These are phyloP conservation scores for Temnopleurus reevesii DNA, from an alignment of 53 echinoderm and acorn worm species.

Conservation along the genomic window DNA sequence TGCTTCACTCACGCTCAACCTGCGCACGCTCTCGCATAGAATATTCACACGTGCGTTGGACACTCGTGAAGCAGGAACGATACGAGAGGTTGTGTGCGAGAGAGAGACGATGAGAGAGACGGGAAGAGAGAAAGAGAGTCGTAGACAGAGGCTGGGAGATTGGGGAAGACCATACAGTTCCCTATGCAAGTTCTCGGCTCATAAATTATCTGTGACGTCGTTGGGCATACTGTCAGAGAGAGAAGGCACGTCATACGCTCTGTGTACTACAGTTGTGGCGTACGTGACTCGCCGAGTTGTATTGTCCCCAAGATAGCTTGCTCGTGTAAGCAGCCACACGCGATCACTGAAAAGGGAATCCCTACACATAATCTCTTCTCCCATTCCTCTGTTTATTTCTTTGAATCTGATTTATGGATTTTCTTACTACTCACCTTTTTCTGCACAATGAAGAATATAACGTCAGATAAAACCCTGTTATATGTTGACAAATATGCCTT, in stretches of 20 bases:
- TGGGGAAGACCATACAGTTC: background rate
- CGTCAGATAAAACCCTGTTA: background rate
- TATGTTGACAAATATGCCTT: too few relatives aligned
- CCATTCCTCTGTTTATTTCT: background rate
- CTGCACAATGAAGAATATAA: background rate
- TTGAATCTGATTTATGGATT: background rate
- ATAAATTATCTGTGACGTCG: constrained; percentile 37
- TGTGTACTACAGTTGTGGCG: background rate
- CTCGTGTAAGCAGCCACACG: background rate
- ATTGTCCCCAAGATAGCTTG: background rate
- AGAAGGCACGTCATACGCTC: background rate
- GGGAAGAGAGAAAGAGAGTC: background rate
- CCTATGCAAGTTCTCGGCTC: constrained; percentile 1
- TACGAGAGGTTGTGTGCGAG: background rate
- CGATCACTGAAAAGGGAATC: constrained; percentile 11
- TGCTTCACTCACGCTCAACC: background rate
- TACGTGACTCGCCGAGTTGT: constrained; percentile 21
- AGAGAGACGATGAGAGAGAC: background rate
- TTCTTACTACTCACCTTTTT: background rate
- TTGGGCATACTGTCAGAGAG: background rate
- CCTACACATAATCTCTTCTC: background rate
- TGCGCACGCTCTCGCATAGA: background rate
- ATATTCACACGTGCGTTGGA: background rate
- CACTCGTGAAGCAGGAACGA: background rate
- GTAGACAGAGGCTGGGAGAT: background rate